phyloP scores from a whole-genome alignment of 2,113 vertebrate species.

The Prionailurus bengalensis region DNA sequence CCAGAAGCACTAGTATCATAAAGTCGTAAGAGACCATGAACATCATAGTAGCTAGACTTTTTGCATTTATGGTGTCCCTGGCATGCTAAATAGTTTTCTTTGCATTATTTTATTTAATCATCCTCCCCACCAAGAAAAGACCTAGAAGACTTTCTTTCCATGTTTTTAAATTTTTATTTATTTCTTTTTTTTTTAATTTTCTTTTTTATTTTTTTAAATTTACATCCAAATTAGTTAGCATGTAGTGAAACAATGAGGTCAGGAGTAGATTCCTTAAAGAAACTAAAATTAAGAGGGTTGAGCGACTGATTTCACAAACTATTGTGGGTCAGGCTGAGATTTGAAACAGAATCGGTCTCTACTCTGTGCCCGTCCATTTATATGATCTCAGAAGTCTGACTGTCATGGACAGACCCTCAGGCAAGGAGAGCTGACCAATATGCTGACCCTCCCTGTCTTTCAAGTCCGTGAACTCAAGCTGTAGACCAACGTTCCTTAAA shows the following conservation, averaged over 20 bases:
- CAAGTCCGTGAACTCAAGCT: background rate
- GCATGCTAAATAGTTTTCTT: background rate
- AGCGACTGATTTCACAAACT: background rate
- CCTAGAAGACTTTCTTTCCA: background rate
- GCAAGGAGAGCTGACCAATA: background rate
- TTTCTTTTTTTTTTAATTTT: too few species aligned
- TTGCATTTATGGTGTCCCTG: background rate
- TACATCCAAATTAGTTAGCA: too few species aligned
- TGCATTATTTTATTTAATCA: background rate
- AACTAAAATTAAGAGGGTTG: background rate
- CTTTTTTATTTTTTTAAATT: too few species aligned
- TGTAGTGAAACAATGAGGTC: too few species aligned
- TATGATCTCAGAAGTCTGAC: background rate
- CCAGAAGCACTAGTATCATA: background rate
- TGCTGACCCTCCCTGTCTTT: background rate
- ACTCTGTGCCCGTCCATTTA: fast-evolving
- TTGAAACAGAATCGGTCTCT: background rate
- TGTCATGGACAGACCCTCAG: background rate
- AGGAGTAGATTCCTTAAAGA: background rate
- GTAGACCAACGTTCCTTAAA: background rate
- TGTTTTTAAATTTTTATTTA: too few species aligned
- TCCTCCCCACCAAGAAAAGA: background rate
- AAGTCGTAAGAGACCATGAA: conserved; percentile 2
- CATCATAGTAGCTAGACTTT: background rate
- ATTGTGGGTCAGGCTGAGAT: background rate